Evolutionary conservation across 1,140 invertebrate species (phyloP), one percentile per base, ranked within the genome.

Genomic region (Heliconius eleuchia): DNA sequence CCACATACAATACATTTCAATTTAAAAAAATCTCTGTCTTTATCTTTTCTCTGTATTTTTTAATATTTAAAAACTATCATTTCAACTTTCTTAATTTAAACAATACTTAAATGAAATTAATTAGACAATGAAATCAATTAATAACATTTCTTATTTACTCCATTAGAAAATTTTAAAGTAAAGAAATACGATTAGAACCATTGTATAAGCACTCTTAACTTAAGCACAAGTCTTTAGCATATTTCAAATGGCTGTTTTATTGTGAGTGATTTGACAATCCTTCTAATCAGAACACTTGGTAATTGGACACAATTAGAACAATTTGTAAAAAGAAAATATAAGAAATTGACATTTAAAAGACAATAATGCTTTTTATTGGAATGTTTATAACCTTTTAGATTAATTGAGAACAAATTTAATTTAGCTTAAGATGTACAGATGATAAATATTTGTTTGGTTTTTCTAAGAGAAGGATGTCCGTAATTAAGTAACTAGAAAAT

Each of bases 161-260:
- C 13, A 46, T 52, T 19, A 7, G 16, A 0, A 52, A 52, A 52
- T 7, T 19, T 6, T 52, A 52, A 52, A 52, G 6, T 6, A 52
- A 19, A 52, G 1, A 52, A 52, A 3, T 57, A 23, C 19, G n/a
- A 42, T n/a, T 60, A 23, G n/a, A n/a, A 1, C 9, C 18, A 74
- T 27, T 76, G 74, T 76, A 46, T 16, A 76, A 30, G 23, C 18
- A n/a, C 23, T 19, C 39, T 76, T 76, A 76, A 6, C 37, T 27
- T 23, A 46, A 76, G 60, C 23, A 50, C 30, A 76, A 76, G 57
- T 42, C 60, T 66, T 66, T 66, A 66, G 74, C 74, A 66, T 42
- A 57, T n/a, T 76, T 76, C 39, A 71, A 76, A 76, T 76, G 60
- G 23, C 60, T 76, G 66, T 70, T 76, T 76, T 76, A 76, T 76